Conservation (phyloP, 1,140 invertebrate genomes). For the Bombus confusus region DNA sequence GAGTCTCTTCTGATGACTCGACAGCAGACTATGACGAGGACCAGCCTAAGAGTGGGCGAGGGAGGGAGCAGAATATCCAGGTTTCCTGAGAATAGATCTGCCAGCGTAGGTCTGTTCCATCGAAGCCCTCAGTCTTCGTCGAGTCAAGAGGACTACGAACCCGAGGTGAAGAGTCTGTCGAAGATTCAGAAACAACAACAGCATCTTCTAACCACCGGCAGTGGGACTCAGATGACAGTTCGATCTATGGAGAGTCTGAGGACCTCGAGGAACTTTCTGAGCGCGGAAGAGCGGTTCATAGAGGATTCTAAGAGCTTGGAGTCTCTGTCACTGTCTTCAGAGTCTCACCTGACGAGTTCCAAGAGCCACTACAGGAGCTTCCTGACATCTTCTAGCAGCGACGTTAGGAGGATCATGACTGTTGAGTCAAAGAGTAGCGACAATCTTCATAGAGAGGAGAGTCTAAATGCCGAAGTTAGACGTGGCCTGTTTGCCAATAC, state of each 20-base stretch:
- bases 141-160: conserved; percentile 87
- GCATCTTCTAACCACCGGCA: conserved; percentile 82
- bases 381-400: conserved; percentile 85
- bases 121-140: conserved; percentile 87
- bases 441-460: conserved; percentile 83
- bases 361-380: conserved; percentile 83
- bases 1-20: conserved; percentile 1
- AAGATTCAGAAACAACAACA: conserved; percentile 80
- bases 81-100: conserved; percentile 17
- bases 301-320: conserved; percentile 79
- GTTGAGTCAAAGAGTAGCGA: conserved; percentile 84
- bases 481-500: conserved; percentile 85
- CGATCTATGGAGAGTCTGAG: conserved; percentile 88
- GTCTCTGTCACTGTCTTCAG: conserved; percentile 76
- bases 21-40: conserved; percentile 18
- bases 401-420: conserved; percentile 84
- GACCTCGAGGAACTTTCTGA: conserved; percentile 76
- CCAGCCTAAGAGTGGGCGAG: conserved; percentile 74
- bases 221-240: conserved; percentile 84
- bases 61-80: conserved; percentile 76
- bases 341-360: conserved; percentile 81
- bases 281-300: conserved; percentile 76
- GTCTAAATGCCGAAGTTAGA: conserved; percentile 85
- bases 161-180: conserved; percentile 78
- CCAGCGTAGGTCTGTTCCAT: conserved; percentile 82